Conservation (phyloP, 2,797 vertebrate genomes). For the Myoxocephalus aenaeus region DNA sequence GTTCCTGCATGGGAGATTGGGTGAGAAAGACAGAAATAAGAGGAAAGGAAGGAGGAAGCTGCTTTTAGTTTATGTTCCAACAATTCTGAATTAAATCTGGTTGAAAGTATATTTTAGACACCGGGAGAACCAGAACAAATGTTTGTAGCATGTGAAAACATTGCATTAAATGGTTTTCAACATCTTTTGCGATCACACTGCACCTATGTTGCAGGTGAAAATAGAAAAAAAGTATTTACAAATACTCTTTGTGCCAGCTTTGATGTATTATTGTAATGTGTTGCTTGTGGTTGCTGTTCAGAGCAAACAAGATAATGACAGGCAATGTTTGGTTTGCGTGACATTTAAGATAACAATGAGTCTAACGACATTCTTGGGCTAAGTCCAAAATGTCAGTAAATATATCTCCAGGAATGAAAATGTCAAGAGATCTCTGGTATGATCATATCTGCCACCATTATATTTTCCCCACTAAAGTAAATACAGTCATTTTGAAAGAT, state of each 20-base stretch:
- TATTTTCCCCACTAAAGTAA: not conserved
- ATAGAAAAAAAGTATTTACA: not conserved
- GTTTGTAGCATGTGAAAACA: not conserved
- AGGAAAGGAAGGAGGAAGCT: not conserved
- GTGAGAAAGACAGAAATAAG: not conserved
- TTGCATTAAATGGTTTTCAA: not conserved
- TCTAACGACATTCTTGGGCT: not conserved
- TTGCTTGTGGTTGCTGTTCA: not conserved
- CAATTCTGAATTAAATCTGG: not conserved
- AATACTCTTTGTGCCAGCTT: not conserved
- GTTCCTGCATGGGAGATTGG: slow-evolving; percentile 84
- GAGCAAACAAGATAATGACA: not conserved
- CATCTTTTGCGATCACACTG: not conserved
- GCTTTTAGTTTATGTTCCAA: not conserved
- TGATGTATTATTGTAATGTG: not conserved
- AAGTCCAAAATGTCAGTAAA: not conserved
- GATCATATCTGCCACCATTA: not conserved
- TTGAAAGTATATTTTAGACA: not conserved
- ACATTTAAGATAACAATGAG: not conserved
- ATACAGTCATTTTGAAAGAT: not conserved
- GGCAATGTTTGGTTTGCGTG: not conserved
- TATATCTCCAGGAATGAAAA: slow-evolving; percentile 2
- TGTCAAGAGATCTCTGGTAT: slow-evolving; percentile 1
- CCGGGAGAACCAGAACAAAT: not conserved
- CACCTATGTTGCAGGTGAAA: not conserved